Evolutionary conservation across 2,888 invertebrate genomes (phyloP), one percentile per base, ranked within the genome.

Genomic region (Sinodicranocentrus sp.): DNA sequence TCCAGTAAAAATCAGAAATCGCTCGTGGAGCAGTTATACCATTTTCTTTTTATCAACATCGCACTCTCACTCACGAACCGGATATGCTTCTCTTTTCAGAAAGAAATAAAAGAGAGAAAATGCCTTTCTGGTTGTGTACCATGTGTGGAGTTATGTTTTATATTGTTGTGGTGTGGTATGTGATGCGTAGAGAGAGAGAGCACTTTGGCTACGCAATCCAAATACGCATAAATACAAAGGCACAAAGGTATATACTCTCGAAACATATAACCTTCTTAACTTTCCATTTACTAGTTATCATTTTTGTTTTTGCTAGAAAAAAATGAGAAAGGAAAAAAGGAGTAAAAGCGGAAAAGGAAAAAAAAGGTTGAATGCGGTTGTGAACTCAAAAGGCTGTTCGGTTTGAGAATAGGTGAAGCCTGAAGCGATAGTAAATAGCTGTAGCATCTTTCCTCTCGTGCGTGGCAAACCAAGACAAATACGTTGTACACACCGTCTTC

Each of bases 381-480:
- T 13, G 10, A n/a, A 57, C 23, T 5, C 21, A 52, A 52, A 57
- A n/a, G n/a, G 25, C 25, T 19, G 73, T 48, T 63, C 73, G 48
- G 44, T 10, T 21, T 52, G 6, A 54, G 15, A 23, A n/a, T 65
- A 17, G 67, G 39, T n/a, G 43, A 79, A 71, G 61, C 63, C 52
- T 71, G 21, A 33, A 63, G 71, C 71, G 44, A 48, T 71, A 26
- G 71, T 63, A 71, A 71, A 79, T 77, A 77, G 57, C 57, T 57
- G 57, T 44, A 68, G 59, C 68, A 68, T 59, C 77, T 76, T 67
- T 67, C 67, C 26, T 48, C 21, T 68, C 68, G 77, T 77, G 77
- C 77, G 77, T 77, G 77, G 77, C 68, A 70, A 78, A 33, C 68
- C 78, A 57, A 78, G 78, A 78, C 68, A 78, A 78, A 78, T 70